Percentiles rank a stretch among this genome's conserved stretches.
Evolutionary conservation across 2,113 vertebrate species (phyloP).

Genomic region (Eublepharis macularius): DNA sequence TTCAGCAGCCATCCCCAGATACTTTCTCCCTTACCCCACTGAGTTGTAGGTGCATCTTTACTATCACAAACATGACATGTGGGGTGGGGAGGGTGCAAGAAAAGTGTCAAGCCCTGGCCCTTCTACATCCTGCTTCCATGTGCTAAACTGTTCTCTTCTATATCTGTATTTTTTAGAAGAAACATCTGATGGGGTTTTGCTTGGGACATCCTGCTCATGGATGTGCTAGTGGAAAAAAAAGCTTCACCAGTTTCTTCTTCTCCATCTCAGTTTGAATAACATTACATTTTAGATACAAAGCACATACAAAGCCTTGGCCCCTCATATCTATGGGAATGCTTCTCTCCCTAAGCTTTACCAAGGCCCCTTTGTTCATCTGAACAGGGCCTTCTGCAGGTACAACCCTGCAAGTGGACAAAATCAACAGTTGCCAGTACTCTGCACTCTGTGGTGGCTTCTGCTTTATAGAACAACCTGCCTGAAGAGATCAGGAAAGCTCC

Average conservation of each 20-base stretch:
- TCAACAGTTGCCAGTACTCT: no score
- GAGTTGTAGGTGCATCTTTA: background rate
- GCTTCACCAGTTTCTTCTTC: background rate
- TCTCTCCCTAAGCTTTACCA: no score
- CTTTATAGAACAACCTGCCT: no score
- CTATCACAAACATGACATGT: background rate
- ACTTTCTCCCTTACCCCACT: background rate
- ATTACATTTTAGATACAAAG: background rate
- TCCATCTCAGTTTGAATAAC: accelerated
- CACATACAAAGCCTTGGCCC: no score
- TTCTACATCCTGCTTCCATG: background rate
- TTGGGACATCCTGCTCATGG: background rate
- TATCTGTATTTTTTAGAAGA: background rate
- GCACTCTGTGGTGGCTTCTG: no score
- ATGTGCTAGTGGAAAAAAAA: background rate
- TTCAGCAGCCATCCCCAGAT: background rate
- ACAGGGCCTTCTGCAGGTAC: no score
- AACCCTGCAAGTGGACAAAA: no score
- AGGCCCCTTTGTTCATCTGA: no score
- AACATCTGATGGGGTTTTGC: background rate
- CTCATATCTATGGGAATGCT: no score
- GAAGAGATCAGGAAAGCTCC: no score
- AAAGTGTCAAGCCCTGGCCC: background rate
- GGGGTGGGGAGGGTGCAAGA: background rate
- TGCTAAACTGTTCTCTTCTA: background rate